Evolutionary conservation across 2,113 vertebrate genomes (phyloP), one percentile per base, ranked within the genome.

Genomic region (Clinocottus analis): DNA sequence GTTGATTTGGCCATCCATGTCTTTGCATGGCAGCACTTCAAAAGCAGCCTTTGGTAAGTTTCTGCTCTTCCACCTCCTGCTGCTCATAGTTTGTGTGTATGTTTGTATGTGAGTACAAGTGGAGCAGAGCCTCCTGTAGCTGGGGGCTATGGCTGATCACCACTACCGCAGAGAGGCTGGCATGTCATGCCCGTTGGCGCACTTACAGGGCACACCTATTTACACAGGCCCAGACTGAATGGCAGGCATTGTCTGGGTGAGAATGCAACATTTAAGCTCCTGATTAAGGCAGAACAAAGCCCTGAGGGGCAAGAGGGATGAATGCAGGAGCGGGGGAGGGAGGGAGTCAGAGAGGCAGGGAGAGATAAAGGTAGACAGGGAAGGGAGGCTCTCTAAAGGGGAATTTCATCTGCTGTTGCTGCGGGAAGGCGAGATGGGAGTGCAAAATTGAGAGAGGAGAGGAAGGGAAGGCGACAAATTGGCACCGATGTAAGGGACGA

Each of bases 241-340:
- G 88, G 89, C 86, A 90, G 82, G 80, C 86, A 92, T 92, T 93
- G 93, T 92, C 86, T 91, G 87, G 86, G 85, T 83, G 86, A 90
- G 84, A 92, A 93, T 91, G 91, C 91, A 93, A 93, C 91, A 93
- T 87, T 93, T 93, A 93, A 93, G 91, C 91, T 88, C 81, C 91
- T 88, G 91, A 93, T 92, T 93, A 92, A 90, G 89, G 90, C 90
- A 91, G 90, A 93, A 92, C 93, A 93, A 93, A 92, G 85, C 89
- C 90, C 89, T 62, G 77, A 82, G 87, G 93, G 91, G 80, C 83
- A 91, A 82, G 86, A 92, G 78, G 79, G 85, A 87, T 87, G 87
- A 87, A 88, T 90, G 85, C 85, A 84, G 61, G 67, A 85, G 85
- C 7, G 47, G 85, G 69, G 63, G 58, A 81, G 72, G 72, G 77